phyloP scores from a whole-genome alignment of 2,797 vertebrate genomes.

The Tympanoctomys barrerae region DNA sequence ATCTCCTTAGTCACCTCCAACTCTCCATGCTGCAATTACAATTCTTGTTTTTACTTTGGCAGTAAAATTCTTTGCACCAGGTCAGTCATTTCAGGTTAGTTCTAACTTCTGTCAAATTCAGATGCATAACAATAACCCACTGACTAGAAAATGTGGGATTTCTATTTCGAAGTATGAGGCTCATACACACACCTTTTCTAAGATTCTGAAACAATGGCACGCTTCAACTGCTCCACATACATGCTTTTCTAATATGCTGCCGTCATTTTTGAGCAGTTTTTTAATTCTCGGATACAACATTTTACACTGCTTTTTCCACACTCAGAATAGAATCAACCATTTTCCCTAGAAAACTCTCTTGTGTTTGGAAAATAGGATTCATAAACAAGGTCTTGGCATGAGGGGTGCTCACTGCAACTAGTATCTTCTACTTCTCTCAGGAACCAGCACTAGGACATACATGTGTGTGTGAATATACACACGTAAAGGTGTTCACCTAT shows the following conservation, averaged over 20 bases:
- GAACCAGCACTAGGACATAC: not conserved
- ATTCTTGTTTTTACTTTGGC: slow-evolving; percentile 21
- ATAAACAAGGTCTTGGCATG: not conserved
- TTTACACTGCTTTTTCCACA: not conserved
- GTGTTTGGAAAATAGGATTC: not conserved
- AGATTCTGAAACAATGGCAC: not conserved
- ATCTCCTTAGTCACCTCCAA: not conserved
- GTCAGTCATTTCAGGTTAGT: not conserved
- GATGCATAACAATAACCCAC: not conserved
- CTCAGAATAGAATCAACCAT: not conserved
- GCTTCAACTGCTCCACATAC: not conserved
- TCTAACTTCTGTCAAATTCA: not conserved
- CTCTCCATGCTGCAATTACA: not conserved
- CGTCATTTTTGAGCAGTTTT: not conserved
- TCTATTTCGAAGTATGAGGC: not conserved
- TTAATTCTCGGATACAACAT: not conserved
- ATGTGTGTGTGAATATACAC: not conserved
- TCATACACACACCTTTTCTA: not conserved
- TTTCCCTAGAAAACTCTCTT: not conserved
- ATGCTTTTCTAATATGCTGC: not conserved
- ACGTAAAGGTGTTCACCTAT: not conserved
- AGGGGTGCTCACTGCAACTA: not conserved
- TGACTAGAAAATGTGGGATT: not conserved
- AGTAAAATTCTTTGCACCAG: not conserved
- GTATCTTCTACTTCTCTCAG: not conserved